Evolutionary conservation across 2,797 vertebrate genomes (phyloP).

Genomic region (Pangasius sanitwongsei): DNA sequence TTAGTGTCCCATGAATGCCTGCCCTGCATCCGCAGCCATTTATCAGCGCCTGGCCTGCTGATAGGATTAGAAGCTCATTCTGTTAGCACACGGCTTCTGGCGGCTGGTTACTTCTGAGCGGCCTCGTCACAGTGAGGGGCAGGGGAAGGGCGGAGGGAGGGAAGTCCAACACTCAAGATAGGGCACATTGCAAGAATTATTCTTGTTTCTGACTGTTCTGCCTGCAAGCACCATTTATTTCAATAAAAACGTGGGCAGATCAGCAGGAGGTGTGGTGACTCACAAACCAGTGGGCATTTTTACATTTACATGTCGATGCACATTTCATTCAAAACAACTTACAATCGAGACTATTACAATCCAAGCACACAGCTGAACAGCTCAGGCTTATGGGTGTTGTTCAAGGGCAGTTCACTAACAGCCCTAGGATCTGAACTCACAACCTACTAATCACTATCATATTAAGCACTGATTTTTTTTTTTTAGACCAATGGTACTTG

Average conservation of each 20-base stretch:
- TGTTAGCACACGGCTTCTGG: slow-evolving; percentile 14
- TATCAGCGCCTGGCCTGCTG: slow-evolving; percentile 44
- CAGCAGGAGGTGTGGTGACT: not conserved
- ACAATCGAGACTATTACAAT: not conserved
- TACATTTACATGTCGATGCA: not conserved
- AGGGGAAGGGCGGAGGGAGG: too few species aligned
- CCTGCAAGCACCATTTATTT: not conserved
- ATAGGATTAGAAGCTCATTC: slow-evolving; percentile 39
- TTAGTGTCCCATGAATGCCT: slow-evolving; percentile 29
- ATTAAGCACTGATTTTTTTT: not conserved
- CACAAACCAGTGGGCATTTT: not conserved
- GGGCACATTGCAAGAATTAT: slow-evolving; percentile 8
- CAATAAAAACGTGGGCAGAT: not conserved
- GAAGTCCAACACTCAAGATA: slow-evolving; percentile 19
- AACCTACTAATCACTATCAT: not conserved
- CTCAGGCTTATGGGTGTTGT: not conserved
- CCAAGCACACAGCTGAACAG: not conserved
- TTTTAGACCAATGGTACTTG: not conserved
- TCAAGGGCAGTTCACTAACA: not conserved
- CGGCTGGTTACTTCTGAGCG: slow-evolving; percentile 27
- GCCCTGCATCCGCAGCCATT: slow-evolving; percentile 29
- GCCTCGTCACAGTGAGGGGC: not conserved
- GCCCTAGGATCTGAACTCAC: not conserved
- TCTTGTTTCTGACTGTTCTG: not conserved
- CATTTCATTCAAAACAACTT: not conserved